Evolutionary conservation across 2,888 invertebrate species (phyloP).

Genomic region (Tenodera sinensis): DNA sequence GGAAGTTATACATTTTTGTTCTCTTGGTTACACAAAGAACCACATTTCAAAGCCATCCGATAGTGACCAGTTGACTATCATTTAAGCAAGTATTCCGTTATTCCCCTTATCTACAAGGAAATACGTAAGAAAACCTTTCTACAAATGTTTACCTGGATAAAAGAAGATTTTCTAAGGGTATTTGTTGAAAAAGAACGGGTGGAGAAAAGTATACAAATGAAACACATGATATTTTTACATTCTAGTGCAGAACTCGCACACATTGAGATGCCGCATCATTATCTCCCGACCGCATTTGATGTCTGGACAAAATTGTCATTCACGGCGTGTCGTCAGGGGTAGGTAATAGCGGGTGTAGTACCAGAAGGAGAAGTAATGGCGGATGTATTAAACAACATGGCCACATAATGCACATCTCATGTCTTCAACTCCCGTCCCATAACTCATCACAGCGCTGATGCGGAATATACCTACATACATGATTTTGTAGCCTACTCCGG

Average conservation of each 20-base stretch:
- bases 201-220: too few relatives aligned
- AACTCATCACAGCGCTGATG: background rate
- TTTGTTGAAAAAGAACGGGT: too few relatives aligned
- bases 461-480: background rate
- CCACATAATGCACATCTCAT: background rate
- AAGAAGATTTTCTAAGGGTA: too few relatives aligned
- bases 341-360: background rate
- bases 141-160: too few relatives aligned
- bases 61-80: too few relatives aligned
- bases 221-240: too few relatives aligned
- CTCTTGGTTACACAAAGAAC: too few relatives aligned
- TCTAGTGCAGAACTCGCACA: background rate
- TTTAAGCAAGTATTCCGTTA: too few relatives aligned
- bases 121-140: too few relatives aligned
- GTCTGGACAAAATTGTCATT: background rate
- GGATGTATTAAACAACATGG: background rate
- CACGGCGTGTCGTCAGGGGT: background rate
- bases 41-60: too few relatives aligned
- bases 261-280: background rate
- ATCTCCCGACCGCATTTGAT: background rate
- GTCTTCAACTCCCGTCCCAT: background rate
- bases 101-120: too few relatives aligned
- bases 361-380: background rate
- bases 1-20: too few relatives aligned
- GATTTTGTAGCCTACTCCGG: background rate